Base-by-base conservation (phyloP, 1,140 invertebrate species). In the Drosophila murphyi region DNA sequence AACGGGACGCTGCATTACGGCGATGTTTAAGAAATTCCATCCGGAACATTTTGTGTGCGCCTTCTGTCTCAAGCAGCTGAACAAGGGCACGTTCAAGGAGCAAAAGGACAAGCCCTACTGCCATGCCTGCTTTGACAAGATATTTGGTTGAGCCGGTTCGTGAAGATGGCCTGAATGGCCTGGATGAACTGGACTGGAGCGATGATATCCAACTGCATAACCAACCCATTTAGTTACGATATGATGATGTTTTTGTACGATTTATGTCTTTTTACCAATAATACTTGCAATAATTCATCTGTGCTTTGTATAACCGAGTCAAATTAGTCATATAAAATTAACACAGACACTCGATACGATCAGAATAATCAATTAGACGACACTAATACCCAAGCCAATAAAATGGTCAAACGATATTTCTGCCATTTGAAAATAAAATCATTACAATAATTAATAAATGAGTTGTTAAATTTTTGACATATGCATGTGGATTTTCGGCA, bases 1-100 rank as follows among this genome's bases (percentile, higher is more conserved):
- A 90, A 97, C 97, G 70, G 97, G 98, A 63, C 96, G 98, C 10
- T 99, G 98, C 93, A 99, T 99, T 92, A 99, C 98, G 2, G 98
- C 98, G 60, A 99, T 99, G 98, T 99, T 98, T 93, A 95, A 97
- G 56, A 99, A 99, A 93, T 99, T 99, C 94, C 98, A 99, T 93
- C 98, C 98, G 0, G 98, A 99, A 93, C 98, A 99, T 93, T 99
- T 99, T 92, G 98, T 99, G 5, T 92, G 92, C 64, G 98, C 98
- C 2, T 99, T 99, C 93, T 99, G 99, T 89, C 93, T 99, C 70
- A 97, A 98, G 90, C 98, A 99, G 93, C 94, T 99, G 60, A 99
- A 99, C 93, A 99, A 99, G 92, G 95, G 98, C 75, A 99, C 98
- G 0, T 99, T 99, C 93, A 99, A 99, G 92, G 98, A 99, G 93